These are phyloP conservation scores for Limanda limanda DNA, from an alignment of 2,113 vertebrate species.

Conservation along the genomic window DNA sequence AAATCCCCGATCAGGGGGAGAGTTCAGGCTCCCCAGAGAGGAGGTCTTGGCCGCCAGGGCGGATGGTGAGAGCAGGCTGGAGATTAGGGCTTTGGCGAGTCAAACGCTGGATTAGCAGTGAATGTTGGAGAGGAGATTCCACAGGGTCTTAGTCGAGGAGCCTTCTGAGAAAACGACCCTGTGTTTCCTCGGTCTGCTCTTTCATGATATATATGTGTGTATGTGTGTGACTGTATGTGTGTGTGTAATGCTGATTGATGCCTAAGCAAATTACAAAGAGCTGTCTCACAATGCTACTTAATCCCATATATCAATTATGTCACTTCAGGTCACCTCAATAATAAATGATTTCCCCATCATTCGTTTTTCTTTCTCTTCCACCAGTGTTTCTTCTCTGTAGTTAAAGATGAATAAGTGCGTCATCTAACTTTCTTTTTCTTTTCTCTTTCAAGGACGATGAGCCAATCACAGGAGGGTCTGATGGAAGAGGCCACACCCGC, in stretches of 20 bases:
- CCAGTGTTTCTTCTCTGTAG: background rate
- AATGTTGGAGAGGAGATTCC: conserved; percentile 35
- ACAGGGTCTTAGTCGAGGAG: conserved; percentile 29
- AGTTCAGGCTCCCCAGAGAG: conserved; percentile 42
- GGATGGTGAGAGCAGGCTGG: conserved; percentile 42
- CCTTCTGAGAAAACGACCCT: conserved; percentile 29
- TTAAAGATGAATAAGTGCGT: conserved; percentile 12
- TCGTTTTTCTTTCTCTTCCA: background rate
- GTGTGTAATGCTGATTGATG: conserved; percentile 6
- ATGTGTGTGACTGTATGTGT: conserved; percentile 8
- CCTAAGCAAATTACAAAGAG: conserved; percentile 4
- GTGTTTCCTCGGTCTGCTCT: conserved; percentile 8
- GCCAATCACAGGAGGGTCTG: conserved; percentile 56
- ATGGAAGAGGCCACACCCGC: conserved; percentile 67
- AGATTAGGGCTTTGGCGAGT: conserved; percentile 60
- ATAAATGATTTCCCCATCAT: background rate
- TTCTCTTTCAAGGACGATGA: conserved; percentile 78
- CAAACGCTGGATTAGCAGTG: conserved; percentile 59
- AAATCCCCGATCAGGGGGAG: conserved; percentile 56
- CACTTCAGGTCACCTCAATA: conserved; percentile 2
- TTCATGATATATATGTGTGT: background rate
- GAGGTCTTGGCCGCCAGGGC: conserved; percentile 44
- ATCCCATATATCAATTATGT: conserved; percentile 23
- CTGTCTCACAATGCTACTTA: conserved; percentile 16
- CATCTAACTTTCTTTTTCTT: conserved; percentile 4